These are phyloP conservation scores for Clamator glandarius DNA, from an alignment of 2,797 vertebrate genomes.

Conservation along the genomic window DNA sequence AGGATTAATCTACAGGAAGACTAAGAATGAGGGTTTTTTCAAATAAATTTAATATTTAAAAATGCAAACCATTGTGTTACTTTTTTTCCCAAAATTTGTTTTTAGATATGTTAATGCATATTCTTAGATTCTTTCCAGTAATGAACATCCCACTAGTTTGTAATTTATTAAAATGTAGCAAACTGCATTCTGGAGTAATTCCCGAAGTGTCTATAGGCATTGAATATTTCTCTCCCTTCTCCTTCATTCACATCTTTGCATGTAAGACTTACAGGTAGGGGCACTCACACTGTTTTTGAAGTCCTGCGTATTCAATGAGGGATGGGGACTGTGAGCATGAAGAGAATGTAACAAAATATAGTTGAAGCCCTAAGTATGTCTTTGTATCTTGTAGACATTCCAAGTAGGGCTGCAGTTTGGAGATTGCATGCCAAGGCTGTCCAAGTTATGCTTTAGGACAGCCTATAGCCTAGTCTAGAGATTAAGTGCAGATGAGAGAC, in stretches of 20 bases:
- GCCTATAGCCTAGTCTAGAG: not conserved
- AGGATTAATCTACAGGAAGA: not conserved
- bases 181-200: not conserved
- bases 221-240: not conserved
- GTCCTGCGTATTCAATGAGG: not conserved
- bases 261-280: fast-evolving
- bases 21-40: slow-evolving; percentile 53
- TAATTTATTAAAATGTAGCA: not conserved
- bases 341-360: fast-evolving
- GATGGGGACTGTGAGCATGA: not conserved
- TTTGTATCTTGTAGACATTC: not conserved
- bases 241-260: not conserved
- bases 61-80: not conserved
- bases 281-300: not conserved
- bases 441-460: not conserved
- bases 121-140: not conserved
- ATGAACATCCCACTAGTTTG: not conserved
- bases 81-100: not conserved
- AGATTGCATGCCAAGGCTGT: not conserved
- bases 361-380: not conserved
- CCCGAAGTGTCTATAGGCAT: not conserved
- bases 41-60: not conserved
- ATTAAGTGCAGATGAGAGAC: slow-evolving; percentile 8
- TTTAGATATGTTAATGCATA: not conserved
- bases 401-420: not conserved